Base-by-base conservation (phyloP, 2,797 vertebrate genomes). In the Limnodromus scolopaceus region DNA sequence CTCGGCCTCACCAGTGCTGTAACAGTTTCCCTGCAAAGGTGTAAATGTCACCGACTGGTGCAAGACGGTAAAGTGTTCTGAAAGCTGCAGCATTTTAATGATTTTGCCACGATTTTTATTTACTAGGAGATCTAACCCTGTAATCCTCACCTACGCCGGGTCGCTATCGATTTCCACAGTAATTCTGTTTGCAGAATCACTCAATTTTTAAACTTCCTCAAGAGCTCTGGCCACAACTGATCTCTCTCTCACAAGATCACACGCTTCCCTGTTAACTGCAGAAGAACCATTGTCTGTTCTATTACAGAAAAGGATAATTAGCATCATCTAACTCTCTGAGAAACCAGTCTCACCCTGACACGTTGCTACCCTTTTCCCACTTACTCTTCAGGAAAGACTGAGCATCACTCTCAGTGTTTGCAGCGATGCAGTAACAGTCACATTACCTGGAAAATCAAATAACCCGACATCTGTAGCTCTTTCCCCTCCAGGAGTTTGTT, bases 11-110 rank as follows among this genome's bases (percentile, higher is more conserved):
- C 16, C 48, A 77, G 32, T 1, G 36, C 48, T 75, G 0, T 2
- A 90, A 86, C 82, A 86, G 66, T 76, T 92, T 86, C 87, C 30
- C 60, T 70, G 54, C 14, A 60, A 61, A 95, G 23, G 46, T 70
- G 51, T 27, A 89, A 92, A 92, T 22, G 86, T 71, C 78, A 91
- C 75, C 0, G 0, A 64, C 30, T 19, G 45, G 19, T 54, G 27
- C 34, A 77, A 80, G 86, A 66, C 16, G 61, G 32, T 13, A 19
- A 82, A 80, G 34, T 10, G 13, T 55, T 79, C 51, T 58, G 49
- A 60, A 72, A 80, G 41, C 36, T 43, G 30, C 24, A 81, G 58
- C 38, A 54, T 51, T 92, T 87, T 32, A 79, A 77, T 17, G 14
- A n/a, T 64, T 89, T 79, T 61, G 23, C n/a, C 36, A 68, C 4